Base-by-base conservation (phyloP, 2,888 invertebrate species). In the Tetragonula carbonaria region DNA sequence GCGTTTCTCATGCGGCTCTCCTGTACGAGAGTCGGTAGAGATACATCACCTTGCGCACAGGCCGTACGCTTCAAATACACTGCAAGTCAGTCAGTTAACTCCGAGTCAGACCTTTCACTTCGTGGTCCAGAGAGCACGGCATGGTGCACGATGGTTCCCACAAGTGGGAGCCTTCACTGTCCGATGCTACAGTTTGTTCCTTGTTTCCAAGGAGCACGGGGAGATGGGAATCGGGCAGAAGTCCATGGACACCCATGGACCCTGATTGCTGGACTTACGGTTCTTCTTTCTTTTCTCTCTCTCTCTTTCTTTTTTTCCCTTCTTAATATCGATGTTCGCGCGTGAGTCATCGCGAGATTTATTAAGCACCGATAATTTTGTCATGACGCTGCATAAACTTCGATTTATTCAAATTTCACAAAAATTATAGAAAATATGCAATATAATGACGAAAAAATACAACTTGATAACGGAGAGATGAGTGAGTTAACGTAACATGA, bases 111-210 rank as follows among this genome's bases (percentile, higher is more conserved):
- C 94, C 94, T 94, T 94, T 94, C 94, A 94, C 94, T 94, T 94
- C 93, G 94, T 93, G 94, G 94, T 93, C 94, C 93, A 94, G 92
- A 92, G 93, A 94, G 90, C 93, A 93, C 93, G 92, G 91, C 91
- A 92, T 92, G 92, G 91, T 91, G 89, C 91, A 91, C 92, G 93
- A 92, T 91, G 92, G 93, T 94, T 94, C 94, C 93, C 94, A 93
- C 94, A 94, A 93, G 92, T 92, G 92, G 91, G 88, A 90, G 91
- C 91, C 90, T 88, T 89, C 89, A 85, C 92, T 90, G 88, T 88
- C 86, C 88, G 90, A 91, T 91, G 91, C 92, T 93, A 91, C 92
- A 92, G 91, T 92, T 92, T 87, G 90, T 89, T 91, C 90, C 91
- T 91, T 90, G 82, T 89, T 88, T 90, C 87, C 86, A 73, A 75